Base-by-base conservation (phyloP, 2,797 vertebrate species). In the Agapornis canus region DNA sequence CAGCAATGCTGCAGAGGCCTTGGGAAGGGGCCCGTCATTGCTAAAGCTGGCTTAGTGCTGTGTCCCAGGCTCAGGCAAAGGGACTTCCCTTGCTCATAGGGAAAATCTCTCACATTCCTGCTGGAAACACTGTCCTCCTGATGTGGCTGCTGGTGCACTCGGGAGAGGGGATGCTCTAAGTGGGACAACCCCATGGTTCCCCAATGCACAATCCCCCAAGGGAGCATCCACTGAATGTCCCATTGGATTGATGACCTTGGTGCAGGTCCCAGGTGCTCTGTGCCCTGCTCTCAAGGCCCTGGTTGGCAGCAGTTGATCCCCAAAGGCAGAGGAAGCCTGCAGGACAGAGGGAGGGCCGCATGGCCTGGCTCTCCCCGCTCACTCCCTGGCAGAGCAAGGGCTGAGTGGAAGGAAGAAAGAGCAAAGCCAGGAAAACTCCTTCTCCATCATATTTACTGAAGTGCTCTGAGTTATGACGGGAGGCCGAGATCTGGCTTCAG, bases 401-500 rank as follows among this genome's bases (percentile, higher is more conserved):
- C 94, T 51, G 54, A 95, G 78, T 56, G 83, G 63, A 86, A 89
- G 83, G 87, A 81, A 78, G 92, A 64, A 84, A 88, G 86, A 96
- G 92, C 91, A 90, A 95, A 94, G 92, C 87, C 92, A 91, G 60
- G 90, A 93, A 96, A 96, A 93, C 95, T 96, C 95, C 96, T 96
- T 96, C 96, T 94, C 97, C 94, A 95, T 97, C 97, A 92, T 98
- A 97, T 98, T 98, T 98, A 97, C 97, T 96, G 97, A 97, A 97
- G 97, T 96, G 97, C 94, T 95, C 97, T 99, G 99, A 99, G 98
- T 99, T 99, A 99, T 98, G 98, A 98, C 98, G 97, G 97, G 98
- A 98, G 97, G 97, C 98, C 97, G 93, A 97, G 98, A 98, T 98
- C 97, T 98, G 98, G 97, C 98, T 98, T 98, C 97, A 98, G 98